Evolutionary conservation across 2,797 vertebrate species (phyloP), one percentile per base, ranked within the genome.

Genomic region (Harpagifer antarcticus): DNA sequence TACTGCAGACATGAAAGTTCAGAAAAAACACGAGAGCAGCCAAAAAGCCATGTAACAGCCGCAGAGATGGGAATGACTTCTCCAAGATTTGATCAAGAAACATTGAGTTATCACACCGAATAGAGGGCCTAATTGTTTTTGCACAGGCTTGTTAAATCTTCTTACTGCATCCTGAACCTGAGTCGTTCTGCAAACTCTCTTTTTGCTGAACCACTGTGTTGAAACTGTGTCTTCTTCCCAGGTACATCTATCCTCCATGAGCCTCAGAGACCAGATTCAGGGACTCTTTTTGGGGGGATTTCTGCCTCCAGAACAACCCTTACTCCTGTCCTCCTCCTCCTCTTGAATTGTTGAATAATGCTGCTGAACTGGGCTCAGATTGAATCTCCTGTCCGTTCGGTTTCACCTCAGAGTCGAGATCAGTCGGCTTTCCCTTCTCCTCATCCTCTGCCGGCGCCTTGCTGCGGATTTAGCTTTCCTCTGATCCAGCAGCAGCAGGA

Each of bases 381-480:
- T 68, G 83, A 90, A 78, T 74, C 81, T 73, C 79, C 77, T 44
- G 76, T 88, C 90, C 88, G 70, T 86, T 89, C 84, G 73, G 75
- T 91, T 37, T 88, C 87, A 88, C 86, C 87, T 86, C 85, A 31
- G 82, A 90, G 86, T 84, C 56, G 12, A 81, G 86, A 90, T 91
- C 92, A 88, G 81, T 87, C 89, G 82, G 84, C 86, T 85, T 81
- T 86, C 79, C 72, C 15, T 73, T 79, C 55, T 58, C 85, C 86
- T 86, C 86, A 84, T 90, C 90, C 86, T 64, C 33, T 70, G 82
- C 90, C 74, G 87, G 88, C 77, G 83, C 71, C 88, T 50, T 85
- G 92, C 89, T 90, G 88, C 13, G 83, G 91, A 84, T 90, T 91
- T 89, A 90, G 88, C 85, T 82, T 58, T 70, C 88, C 86, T 91